Evolutionary conservation across 2,797 vertebrate species (phyloP).

Genomic region (Furcifer pardalis): DNA sequence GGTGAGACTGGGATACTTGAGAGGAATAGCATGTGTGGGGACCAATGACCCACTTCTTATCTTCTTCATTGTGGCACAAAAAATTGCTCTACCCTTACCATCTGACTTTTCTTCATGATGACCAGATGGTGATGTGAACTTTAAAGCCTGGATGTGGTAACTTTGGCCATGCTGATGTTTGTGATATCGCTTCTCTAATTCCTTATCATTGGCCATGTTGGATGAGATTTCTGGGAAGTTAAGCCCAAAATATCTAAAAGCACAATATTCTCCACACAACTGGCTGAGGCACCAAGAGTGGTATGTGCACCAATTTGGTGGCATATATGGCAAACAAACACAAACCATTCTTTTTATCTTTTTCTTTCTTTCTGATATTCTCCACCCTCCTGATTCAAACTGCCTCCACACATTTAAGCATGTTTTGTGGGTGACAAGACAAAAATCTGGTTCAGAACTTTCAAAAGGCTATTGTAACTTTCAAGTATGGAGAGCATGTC

Average conservation of each 20-base stretch:
- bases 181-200: not conserved
- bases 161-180: not conserved
- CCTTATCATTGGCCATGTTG: not conserved
- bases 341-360: not conserved
- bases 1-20: not conserved
- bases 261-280: not conserved
- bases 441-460: not conserved
- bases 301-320: too few relatives aligned
- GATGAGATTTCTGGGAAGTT: not conserved
- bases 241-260: not conserved
- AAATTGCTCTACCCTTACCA: too few relatives aligned
- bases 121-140: not conserved
- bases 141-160: not conserved
- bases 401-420: not conserved
- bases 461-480: not conserved
- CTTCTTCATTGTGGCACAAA: too few relatives aligned
- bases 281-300: too few relatives aligned
- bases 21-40: too few relatives aligned
- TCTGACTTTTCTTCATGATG: not conserved
- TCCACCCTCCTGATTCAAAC: not conserved
- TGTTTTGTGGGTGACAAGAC: not conserved
- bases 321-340: too few relatives aligned
- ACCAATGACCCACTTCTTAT: too few relatives aligned
- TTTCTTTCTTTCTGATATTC: not conserved
- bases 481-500: not conserved